These are phyloP conservation scores for Paguma larvata DNA, from an alignment of 2,797 vertebrate species.

Conservation along the genomic window DNA sequence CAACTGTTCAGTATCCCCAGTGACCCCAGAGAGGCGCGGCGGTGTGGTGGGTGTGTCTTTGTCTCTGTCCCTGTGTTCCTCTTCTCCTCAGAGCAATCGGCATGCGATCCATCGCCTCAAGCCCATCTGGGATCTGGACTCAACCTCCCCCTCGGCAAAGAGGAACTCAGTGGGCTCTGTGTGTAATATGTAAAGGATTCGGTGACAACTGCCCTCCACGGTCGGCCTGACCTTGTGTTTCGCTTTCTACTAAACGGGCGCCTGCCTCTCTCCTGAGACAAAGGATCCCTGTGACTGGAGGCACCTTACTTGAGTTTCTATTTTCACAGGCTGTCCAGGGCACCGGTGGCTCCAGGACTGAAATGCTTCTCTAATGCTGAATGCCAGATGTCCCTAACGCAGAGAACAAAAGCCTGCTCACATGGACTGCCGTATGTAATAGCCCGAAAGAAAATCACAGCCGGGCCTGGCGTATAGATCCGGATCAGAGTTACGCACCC, in stretches of 20 bases:
- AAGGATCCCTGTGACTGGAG: background rate
- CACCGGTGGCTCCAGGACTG: background rate
- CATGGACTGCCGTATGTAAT: background rate
- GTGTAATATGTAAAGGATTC: background rate
- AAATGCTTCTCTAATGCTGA: background rate
- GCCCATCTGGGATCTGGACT: background rate
- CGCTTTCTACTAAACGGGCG: background rate
- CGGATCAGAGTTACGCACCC: background rate
- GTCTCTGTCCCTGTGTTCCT: background rate
- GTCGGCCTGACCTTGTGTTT: background rate
- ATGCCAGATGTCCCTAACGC: background rate
- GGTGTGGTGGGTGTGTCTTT: background rate
- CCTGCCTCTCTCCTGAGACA: slow-evolving; percentile 1
- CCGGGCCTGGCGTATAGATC: background rate
- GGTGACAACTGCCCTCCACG: background rate
- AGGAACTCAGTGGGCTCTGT: background rate
- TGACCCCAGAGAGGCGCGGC: background rate
- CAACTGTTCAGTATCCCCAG: background rate
- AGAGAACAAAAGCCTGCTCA: background rate
- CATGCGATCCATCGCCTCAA: background rate
- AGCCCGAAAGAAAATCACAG: background rate
- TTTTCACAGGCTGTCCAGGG: background rate
- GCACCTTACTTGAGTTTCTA: slow-evolving; percentile 5
- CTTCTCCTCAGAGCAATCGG: background rate
- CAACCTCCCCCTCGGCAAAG: background rate